Conservation (phyloP, 2,888 invertebrate species). For the Philereme vetulata region DNA sequence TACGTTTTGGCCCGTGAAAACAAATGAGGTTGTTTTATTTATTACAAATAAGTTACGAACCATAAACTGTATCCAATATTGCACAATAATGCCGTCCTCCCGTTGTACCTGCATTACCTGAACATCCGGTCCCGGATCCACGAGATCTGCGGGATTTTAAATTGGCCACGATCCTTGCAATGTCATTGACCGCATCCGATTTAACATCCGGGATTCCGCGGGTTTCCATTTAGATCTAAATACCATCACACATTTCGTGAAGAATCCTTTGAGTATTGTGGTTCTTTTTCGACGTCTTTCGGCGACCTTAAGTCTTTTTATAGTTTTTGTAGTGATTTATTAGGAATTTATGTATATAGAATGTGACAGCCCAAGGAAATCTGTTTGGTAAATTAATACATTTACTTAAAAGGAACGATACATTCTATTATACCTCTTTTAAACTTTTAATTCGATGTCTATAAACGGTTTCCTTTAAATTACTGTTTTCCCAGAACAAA, state of each 20-base stretch:
- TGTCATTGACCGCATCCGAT: conserved; percentile 9
- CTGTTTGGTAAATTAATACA: conserved; percentile 2
- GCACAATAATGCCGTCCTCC: too few species aligned
- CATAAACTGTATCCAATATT: too few species aligned
- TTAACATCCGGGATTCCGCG: background rate
- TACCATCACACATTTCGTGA: background rate
- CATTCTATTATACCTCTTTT: background rate
- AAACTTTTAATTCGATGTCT: too few species aligned
- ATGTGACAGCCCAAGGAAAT: conserved; percentile 4
- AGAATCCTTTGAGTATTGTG: background rate
- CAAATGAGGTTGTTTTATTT: too few species aligned
- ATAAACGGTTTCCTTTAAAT: too few species aligned
- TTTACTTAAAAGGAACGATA: background rate
- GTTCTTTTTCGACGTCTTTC: background rate
- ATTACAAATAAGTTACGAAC: too few species aligned
- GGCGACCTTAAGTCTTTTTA: background rate
- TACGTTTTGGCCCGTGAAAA: too few species aligned
- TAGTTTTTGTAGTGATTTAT: background rate
- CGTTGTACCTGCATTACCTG: too few species aligned
- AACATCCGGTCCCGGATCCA: background rate
- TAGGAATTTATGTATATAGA: background rate
- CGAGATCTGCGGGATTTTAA: background rate
- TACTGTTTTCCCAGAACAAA: too few species aligned
- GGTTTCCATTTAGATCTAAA: background rate
- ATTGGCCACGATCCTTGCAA: background rate